Evolutionary conservation across 2,113 vertebrate genomes (phyloP), one percentile per base, ranked within the genome.

Genomic region (Thryonomys swinderianus): DNA sequence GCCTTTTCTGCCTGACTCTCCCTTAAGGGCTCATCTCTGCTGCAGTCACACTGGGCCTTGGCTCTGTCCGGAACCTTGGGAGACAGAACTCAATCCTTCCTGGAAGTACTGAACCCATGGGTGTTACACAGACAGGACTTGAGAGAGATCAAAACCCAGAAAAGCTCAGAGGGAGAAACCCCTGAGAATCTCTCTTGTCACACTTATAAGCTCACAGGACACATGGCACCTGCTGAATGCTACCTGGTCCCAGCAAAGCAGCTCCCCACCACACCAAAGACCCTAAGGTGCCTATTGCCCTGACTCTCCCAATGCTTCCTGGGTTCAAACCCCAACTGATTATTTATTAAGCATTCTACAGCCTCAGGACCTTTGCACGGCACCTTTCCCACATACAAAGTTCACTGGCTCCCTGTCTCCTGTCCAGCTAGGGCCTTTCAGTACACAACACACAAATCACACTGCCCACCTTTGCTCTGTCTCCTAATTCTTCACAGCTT

Each of bases 261-360:
- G 42, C 27, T 51, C 73, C 11, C 34, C 34, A 42, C 0, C 2
- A 66, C 32, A 21, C 34, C 12, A 5, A 12, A 11, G 5, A 30
- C 0, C 0, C n/a, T 37, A 66, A 40, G 42, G n/a, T 0, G 7
- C 40, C 11, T 32, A 32, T 37, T 6, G 17, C 13, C 23, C 11
- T 12, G 37, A 51, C 20, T 40, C 30, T 13, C 14, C 40, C 18
- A 5, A 25, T 2, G 10, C 30, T 55, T 51, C 25, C 53, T 53
- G 3, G 7, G 5, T 7, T 53, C 66, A 16, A 18, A 12, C 0
- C 6, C 76, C 30, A 8, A 11, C 0, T 76, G 25, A 9, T 57
- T 51, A 48, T 66, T 62, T 87, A 66, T 23, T 34, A 21, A 59
- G 30, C 11, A 3, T 48, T 57, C 40, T 30, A 18, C 34, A 32